Base-by-base conservation (phyloP, 2,888 invertebrate genomes). In the Kuschelorhynchus macadamiae region DNA sequence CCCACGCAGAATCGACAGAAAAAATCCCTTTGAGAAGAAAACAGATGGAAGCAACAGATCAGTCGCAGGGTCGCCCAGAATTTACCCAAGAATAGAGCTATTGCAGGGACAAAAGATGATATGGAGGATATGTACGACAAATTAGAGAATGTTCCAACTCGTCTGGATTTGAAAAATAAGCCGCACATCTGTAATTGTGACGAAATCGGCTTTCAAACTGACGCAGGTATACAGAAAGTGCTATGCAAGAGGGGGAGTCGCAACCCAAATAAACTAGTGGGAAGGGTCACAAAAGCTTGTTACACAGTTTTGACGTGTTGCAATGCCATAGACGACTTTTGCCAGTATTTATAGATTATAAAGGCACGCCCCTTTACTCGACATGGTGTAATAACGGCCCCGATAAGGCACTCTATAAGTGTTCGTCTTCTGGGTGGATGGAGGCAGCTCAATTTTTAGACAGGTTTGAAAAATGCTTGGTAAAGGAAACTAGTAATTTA, bases 351-450 rank as follows among this genome's bases (percentile, higher is more conserved):
- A 56, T 72, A 0, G 67, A 72, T 41, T 74, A 70, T 17, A 71
- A 74, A 55, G 68, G 64, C 2, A 7, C 67, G 2, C 72, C 72
- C 32, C 62, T 71, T 1, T 73, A 50, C 66, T 12, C 57, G 42
- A 9, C 39, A 60, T 63, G 61, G 65, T 46, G 39, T 52, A 4
- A 50, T 44, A 30, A 68, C 53, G 17, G 65, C 70, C 30, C 63
- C 63, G 1, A 57, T 56, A 25, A 25, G 7, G 68, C 56, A 62
- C 12, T 36, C 8, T 72, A 72, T 20, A 71, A 72, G 50, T 71
- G 67, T 57, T 67, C 71, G n/a, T 71, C 68, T 41, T 72, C 71
- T n/a, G 71, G 72, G 4, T 67, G 72, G 70, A 71, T 67, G 70
- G 70, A 70, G 21, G 16, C 64, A 8, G 12, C 50, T 9, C 68